Evolutionary conservation across 2,797 vertebrate genomes (phyloP), one percentile per base, ranked within the genome.

Genomic region (Aulostomus chinensis): DNA sequence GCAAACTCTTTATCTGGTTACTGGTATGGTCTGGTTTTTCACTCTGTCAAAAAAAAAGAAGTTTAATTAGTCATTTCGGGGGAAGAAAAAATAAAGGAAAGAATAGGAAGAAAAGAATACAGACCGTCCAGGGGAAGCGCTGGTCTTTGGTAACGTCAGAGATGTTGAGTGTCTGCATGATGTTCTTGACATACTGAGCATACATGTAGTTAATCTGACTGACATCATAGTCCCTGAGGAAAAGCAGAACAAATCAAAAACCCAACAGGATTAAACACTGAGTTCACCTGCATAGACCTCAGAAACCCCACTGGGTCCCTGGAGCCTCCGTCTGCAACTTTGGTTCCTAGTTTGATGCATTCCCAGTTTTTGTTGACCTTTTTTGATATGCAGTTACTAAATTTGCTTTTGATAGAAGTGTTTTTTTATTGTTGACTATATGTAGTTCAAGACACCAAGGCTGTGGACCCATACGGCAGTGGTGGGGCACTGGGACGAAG

Each of bases 151-250:
- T 90, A 73, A 96, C 85, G 7, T 98, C 94, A 5, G 89, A 63
- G 42, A 98, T 96, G 82, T 96, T 99, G 49, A 99, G 94, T 5
- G 94, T 90, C 83, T 94, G 93, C 94, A 96, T 93, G 0, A 93
- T 95, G 58, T 94, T 96, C 85, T 92, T 94, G 37, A 96, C 96
- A 34, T 94, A 99, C 77, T 97, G 94, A 33, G 94, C 97, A 18
- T 95, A 98, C 92, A 99, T 97, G 81, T 98, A 98, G 90, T 98
- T 97, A 56, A 97, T 95, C 86, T 92, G 92, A 71, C 77, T 92
- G 65, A 89, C 88, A 13, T 95, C 93, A 31, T 69, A 81, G 38
- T 95, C 93, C 81, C 96, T 97, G 89, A 38, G 51, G 59, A 67
- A 76, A 66, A 21, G 63, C 38, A 61, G 30, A 38, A 37, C 11